Percentiles rank a stretch among this genome's conserved stretches.
Evolutionary conservation across 2,797 vertebrate species (phyloP).

Genomic region (Sphaeramia orbicularis): DNA sequence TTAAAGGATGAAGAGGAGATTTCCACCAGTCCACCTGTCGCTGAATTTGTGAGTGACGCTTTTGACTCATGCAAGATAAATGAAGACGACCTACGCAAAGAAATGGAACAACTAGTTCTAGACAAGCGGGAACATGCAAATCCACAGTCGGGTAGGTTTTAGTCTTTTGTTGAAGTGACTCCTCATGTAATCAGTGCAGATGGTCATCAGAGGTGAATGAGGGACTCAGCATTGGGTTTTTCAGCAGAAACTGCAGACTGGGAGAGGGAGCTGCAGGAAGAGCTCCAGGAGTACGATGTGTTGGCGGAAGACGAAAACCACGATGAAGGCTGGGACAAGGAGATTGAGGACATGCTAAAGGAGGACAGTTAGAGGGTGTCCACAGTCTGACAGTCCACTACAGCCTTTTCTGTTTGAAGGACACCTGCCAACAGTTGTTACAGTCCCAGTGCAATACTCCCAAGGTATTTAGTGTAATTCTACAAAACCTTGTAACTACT

Average conservation of each 20-base stretch:
- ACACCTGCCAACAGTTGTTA: not conserved
- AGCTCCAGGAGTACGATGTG: conserved; percentile 93
- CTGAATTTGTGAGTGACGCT: conserved; percentile 94
- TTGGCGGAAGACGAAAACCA: conserved; percentile 86
- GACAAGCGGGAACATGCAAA: conserved; percentile 85
- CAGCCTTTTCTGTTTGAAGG: not conserved
- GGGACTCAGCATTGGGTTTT: conserved; percentile 69
- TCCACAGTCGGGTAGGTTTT: conserved; percentile 78
- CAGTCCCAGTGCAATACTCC: not conserved
- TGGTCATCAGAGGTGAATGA: conserved; percentile 55
- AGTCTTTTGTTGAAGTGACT: conserved; percentile 7
- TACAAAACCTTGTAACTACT: conserved; percentile 6
- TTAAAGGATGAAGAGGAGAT: conserved; percentile 90
- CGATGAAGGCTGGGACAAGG: conserved; percentile 91
- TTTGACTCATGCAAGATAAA: conserved; percentile 91
- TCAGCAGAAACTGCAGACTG: conserved; percentile 90
- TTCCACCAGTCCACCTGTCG: conserved; percentile 88
- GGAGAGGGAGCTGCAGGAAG: conserved; percentile 92
- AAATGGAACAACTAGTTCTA: conserved; percentile 93
- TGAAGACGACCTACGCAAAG: conserved; percentile 92
- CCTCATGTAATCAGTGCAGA: not conserved
- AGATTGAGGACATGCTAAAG: conserved; percentile 94
- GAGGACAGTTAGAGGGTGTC: conserved; percentile 75
- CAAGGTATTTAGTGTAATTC: not conserved
- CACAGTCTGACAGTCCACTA: not conserved